Evolutionary conservation across 2,113 vertebrate genomes (phyloP), one percentile per base, ranked within the genome.

Genomic region (Proterorhinus semilunaris): DNA sequence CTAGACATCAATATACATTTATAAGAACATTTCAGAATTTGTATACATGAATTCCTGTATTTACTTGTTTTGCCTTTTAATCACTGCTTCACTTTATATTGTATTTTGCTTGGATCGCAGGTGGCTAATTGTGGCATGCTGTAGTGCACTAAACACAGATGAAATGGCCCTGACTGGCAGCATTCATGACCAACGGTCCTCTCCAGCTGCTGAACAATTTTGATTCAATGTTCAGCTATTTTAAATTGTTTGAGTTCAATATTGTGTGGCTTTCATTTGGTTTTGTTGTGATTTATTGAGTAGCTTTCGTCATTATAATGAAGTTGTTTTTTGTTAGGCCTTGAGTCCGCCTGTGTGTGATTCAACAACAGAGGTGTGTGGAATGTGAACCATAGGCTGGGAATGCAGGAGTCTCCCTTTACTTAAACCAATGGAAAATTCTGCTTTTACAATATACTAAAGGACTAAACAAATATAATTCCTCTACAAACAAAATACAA

Each of bases 341-440:
- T 84, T 74, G 68, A 45, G 66, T 67, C 77, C 50, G 75, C 83
- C 69, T 27, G 72, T 57, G 71, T 74, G 75, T 89, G 87, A 90
- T 87, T 89, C 90, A 90, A 62, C 83, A 79, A 81, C 72, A 69
- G 50, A 84, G 63, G 74, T 88, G 82, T 89, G 62, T 74, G 87
- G 88, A 90, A 91, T 91, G 88, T 90, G 83, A 91, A 87, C 89
- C 85, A 87, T 91, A 90, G 91, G 91, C 92, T 92, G 89, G 89
- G 92, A 93, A 92, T 91, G 91, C 80, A 79, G 85, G 84, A 89
- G 80, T 86, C 87, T 91, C 82, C 73, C 78, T 84, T 86, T 88
- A 77, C 80, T 75, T 53, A 71, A 81, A 75, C 80, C 52, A 88
- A 85, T 89, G 86, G 90, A 89, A 91, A 90, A 68, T 86, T 85